phyloP scores from a whole-genome alignment of 2,888 invertebrate species.

The Hirudinaria manillensis region DNA sequence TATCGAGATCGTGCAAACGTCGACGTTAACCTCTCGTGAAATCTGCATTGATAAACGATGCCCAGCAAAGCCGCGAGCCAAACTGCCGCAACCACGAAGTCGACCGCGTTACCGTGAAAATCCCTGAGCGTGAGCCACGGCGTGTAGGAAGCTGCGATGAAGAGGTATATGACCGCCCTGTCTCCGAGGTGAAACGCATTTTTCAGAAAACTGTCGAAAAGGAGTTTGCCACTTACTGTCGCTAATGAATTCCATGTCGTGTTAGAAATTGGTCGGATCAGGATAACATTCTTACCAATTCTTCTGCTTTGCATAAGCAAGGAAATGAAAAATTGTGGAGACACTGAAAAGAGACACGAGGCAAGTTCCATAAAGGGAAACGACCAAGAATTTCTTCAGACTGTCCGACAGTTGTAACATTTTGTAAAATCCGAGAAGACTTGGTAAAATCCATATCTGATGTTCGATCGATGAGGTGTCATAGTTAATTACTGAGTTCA shows the following conservation, averaged over 20 bases:
- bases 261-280: neutral
- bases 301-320: constrained; percentile 63
- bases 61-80: constrained; percentile 85
- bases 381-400: constrained; percentile 71
- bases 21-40: constrained; percentile 70
- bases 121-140: constrained; percentile 67
- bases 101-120: constrained; percentile 44
- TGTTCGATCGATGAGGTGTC: too few relatives aligned
- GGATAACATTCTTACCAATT: neutral
- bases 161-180: constrained; percentile 91
- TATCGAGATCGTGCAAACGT: neutral
- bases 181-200: constrained; percentile 86
- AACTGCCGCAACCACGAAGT: constrained; percentile 48
- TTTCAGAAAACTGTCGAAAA: constrained; percentile 63
- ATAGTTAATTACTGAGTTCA: too few relatives aligned
- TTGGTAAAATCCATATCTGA: constrained; percentile 74
- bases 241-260: neutral
- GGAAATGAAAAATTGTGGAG: constrained; percentile 82
- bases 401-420: constrained; percentile 69
- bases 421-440: constrained; percentile 70
- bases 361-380: constrained; percentile 78
- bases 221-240: neutral
- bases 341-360: constrained; percentile 77
- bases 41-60: constrained; percentile 85
- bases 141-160: constrained; percentile 93